Evolutionary conservation across 1,140 invertebrate genomes (phyloP).

Genomic region (Psix sp.): DNA sequence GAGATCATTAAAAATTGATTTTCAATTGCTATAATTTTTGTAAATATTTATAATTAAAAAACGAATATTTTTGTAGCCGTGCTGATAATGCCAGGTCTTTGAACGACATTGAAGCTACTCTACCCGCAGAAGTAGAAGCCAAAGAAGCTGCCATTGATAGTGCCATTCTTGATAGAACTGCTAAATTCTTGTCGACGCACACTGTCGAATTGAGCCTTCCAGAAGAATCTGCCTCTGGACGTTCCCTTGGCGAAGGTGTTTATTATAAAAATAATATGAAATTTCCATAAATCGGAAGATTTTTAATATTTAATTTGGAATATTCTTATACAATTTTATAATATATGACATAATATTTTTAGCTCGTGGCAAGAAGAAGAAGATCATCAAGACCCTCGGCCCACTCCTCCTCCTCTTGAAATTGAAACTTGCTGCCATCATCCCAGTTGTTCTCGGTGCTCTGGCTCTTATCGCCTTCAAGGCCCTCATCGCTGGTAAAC

Average conservation of each 20-base stretch:
- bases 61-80: constrained; percentile 64
- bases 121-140: constrained; percentile 83
- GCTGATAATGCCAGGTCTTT: constrained; percentile 77
- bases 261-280: too few relatives aligned
- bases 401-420: constrained; percentile 86
- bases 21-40: not conserved
- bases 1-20: too few relatives aligned
- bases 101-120: constrained; percentile 76
- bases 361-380: constrained; percentile 82
- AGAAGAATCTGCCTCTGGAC: constrained; percentile 79
- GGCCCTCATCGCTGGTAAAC: constrained; percentile 87
- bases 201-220: constrained; percentile 87
- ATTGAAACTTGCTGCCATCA: constrained; percentile 86
- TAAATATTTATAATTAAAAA: not conserved
- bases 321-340: too few relatives aligned
- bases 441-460: constrained; percentile 85
- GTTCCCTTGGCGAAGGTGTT: constrained; percentile 77
- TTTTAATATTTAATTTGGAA: too few relatives aligned
- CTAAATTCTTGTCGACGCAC: constrained; percentile 86
- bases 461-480: constrained; percentile 89
- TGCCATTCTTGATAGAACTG: constrained; percentile 84
- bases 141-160: constrained; percentile 86
- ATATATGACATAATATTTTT: not conserved
- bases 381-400: constrained; percentile 78
- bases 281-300: too few relatives aligned